Conservation (phyloP, 1,140 invertebrate genomes). For the Drosophila tani region DNA sequence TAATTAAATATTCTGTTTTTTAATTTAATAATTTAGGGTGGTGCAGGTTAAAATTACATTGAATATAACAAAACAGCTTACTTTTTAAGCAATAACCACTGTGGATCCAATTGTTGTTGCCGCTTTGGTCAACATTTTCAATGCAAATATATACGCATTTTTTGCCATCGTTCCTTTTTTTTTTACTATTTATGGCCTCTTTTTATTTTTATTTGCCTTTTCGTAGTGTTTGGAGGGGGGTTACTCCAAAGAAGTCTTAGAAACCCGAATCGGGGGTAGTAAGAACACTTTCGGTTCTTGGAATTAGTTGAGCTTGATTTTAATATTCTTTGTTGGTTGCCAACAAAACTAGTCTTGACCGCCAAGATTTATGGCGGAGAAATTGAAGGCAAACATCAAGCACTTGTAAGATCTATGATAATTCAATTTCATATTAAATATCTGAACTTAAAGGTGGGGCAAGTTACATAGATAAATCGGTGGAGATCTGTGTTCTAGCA, state of each 20-base stretch:
- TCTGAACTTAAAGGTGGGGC: not conserved
- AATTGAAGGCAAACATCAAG: constrained; percentile 2
- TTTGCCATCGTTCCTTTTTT: constrained; percentile 18
- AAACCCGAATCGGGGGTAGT: constrained; percentile 25
- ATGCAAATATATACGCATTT: constrained; percentile 80
- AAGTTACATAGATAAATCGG: constrained; percentile 1
- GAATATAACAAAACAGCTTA: not conserved
- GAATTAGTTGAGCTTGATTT: constrained; percentile 27
- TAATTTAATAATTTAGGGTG: no score
- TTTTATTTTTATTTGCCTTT: constrained; percentile 36
- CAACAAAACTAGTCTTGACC: not conserved
- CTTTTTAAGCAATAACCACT: not conserved
- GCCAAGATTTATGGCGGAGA: constrained; percentile 11
- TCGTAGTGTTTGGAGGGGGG: constrained; percentile 6
- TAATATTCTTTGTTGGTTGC: constrained; percentile 12
- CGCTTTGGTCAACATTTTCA: constrained; percentile 67
- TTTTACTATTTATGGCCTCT: constrained; percentile 62
- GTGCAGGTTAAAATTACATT: no score
- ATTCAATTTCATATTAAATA: constrained; percentile 18
- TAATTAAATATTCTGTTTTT: no score
- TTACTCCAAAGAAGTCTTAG: constrained; percentile 21
- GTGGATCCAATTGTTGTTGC: constrained; percentile 6
- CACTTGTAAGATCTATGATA: constrained; percentile 18
- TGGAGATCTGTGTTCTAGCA: not conserved
- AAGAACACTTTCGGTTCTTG: constrained; percentile 49